Evolutionary conservation across 2,797 vertebrate genomes (phyloP), one percentile per base, ranked within the genome.

Genomic region (Lacerta viridis): DNA sequence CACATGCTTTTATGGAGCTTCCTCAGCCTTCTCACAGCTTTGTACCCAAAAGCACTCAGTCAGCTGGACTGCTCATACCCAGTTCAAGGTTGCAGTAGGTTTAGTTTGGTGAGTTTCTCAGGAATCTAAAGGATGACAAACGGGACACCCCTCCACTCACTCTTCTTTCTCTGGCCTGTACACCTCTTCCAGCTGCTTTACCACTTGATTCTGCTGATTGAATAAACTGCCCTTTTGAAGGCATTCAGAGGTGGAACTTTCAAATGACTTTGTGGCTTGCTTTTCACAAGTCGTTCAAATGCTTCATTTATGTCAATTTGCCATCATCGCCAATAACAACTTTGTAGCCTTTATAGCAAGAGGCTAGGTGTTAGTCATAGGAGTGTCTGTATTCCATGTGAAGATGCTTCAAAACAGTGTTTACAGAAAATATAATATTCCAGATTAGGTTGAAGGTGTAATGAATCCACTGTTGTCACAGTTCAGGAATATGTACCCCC

Each of bases 361-460:
- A 91, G 76, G 84, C 85, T 77, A 83, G 41, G 68, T 0, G 0
- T 90, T 85, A 77, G 59, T 69, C 61, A 69, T 61, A 84, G 66
- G 36, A 18, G 6, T 84, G 17, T 6, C 59, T 61, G 39, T 86
- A 93, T 92, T 39, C 6, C 25, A 61, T 80, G 76, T 84, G 84
- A 5, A 80, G 5, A 1, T 6, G 61, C 29, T 91, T 94, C 84
- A 2, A 9, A 89, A 81, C 17, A 27, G 5, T 85, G 3, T 85
- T 91, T 33, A 8, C 13, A 91, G 80, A 75, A 89, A 84, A 87
- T 29, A 27, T 18, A 72, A 1, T 81, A 25, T 88, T 86, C 59
- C 20, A 86, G 75, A 46, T 68, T 20, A 66, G 75, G 43, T 39
- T 86, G 13, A 55, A 72, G 11, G 2, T 88, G 29, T 61, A 8